Base-by-base conservation (phyloP, 2,888 invertebrate genomes). In the Allophyes oxyacanthae region DNA sequence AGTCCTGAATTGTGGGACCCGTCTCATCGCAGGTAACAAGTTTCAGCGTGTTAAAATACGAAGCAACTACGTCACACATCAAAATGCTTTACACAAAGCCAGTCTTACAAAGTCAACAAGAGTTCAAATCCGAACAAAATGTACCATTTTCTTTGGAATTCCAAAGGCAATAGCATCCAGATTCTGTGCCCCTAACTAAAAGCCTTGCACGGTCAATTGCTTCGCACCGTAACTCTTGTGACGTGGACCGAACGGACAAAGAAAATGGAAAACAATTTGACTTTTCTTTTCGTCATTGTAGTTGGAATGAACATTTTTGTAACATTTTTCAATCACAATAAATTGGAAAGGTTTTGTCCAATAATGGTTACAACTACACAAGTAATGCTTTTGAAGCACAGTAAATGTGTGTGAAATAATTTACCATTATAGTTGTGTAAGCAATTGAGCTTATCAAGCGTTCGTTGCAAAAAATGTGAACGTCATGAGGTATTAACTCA, bases 151-250 rank as follows among this genome's bases (percentile, higher is more conserved):
- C 55, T 15, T 66, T 50, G 25, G 54, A 53, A 69, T 61, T 58
- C 55, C 40, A 28, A 6, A 38, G 30, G 28, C 59, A 59, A 72
- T 53, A 14, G 52, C 46, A 14, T 59, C 48, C 43, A 58, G 55
- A 64, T 60, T 64, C 53, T 11, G 34, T 26, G 28, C 38, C 53
- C 59, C 36, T 32, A 13, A 69, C 41, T 48, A 49, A 60, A 68
- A 64, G 42, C 59, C 51, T 36, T 51, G 38, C 44, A 60, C 74
- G 73, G 62, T 44, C 73, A 71, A 73, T 73, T 71, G 67, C 59
- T 20, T 11, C 37, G 28, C 49, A 56, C 36, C 54, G 46, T 64
- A 45, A 55, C 28, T 50, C 51, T 44, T 51, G 30, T 45, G 15
- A 54, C 55, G 40, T 46, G 11, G 30, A 37, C 30, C 46, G 32